phyloP scores from a whole-genome alignment of 2,113 vertebrate genomes.

The Craseonycteris thonglongyai region DNA sequence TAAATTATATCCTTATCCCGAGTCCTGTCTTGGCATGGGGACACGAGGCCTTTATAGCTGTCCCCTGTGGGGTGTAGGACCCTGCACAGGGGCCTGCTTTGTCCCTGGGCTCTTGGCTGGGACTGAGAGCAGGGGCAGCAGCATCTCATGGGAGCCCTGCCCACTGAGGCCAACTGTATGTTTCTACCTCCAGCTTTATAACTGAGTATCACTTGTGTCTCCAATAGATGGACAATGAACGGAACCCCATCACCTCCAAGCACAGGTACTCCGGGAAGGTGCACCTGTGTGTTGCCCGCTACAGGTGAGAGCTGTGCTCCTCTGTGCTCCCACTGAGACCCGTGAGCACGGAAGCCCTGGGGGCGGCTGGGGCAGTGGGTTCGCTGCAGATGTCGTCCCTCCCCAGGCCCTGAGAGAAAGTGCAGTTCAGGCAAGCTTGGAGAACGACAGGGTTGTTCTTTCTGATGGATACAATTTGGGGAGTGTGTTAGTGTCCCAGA shows the following conservation, averaged over 20 bases:
- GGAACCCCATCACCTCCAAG: slow-evolving; percentile 87
- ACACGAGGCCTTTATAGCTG: neutral
- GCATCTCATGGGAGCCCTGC: fast-evolving
- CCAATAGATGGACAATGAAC: slow-evolving; percentile 93
- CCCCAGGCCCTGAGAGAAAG: fast-evolving
- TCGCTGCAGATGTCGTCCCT: neutral
- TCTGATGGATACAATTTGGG: neutral
- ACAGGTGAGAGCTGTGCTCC: slow-evolving; percentile 83
- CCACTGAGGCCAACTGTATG: fast-evolving
- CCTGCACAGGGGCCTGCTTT: fast-evolving
- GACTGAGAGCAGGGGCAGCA: fast-evolving
- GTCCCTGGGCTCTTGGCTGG: fast-evolving
- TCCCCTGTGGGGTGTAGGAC: neutral
- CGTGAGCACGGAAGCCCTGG: fast-evolving
- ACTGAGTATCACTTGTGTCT: fast-evolving
- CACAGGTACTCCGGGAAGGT: slow-evolving; percentile 94
- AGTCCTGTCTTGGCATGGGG: neutral
- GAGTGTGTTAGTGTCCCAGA: fast-evolving
- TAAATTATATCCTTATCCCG: fast-evolving
- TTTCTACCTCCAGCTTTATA: fast-evolving
- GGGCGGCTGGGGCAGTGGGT: fast-evolving
- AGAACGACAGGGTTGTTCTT: neutral
- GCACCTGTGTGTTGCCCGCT: slow-evolving; percentile 95
- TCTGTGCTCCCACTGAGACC: fast-evolving
- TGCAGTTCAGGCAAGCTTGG: neutral